A percentile compares a stretch with the other conserved stretches of the same genome.
These are phyloP conservation scores for Pocillopora damicornis DNA, from an alignment of 64 coral and sea anemone species.

Conservation along the genomic window DNA sequence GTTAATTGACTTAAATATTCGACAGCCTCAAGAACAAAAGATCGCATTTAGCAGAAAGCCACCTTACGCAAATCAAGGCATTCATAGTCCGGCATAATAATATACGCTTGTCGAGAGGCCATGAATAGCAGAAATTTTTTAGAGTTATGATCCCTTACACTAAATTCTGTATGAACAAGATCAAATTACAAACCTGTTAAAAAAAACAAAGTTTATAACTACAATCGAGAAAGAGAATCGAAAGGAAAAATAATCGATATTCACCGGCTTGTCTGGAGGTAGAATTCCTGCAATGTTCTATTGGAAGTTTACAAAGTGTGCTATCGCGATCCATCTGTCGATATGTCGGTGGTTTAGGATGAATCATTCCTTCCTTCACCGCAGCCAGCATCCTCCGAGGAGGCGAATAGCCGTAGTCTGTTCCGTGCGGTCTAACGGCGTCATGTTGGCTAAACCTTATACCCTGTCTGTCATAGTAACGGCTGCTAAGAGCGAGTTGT, in stretches of 20 bases:
- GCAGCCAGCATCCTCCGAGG: slow-evolving; percentile 90
- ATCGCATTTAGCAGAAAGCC: not conserved
- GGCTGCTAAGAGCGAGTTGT: slow-evolving; percentile 55
- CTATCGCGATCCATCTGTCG: slow-evolving; percentile 79
- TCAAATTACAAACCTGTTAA: not conserved
- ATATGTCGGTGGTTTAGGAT: slow-evolving; percentile 91
- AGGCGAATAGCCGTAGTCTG: slow-evolving; percentile 82
- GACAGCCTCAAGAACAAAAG: not conserved
- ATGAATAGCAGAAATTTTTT: not conserved
- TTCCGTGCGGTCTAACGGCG: slow-evolving; percentile 77
- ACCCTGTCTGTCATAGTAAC: slow-evolving; percentile 90
- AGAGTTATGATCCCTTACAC: not conserved
- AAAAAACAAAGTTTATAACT: not conserved
- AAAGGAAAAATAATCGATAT: slow-evolving; percentile 5
- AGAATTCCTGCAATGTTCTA: slow-evolving; percentile 94
- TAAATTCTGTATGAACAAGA: not conserved
- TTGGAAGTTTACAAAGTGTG: slow-evolving; percentile 84
- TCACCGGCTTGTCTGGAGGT: slow-evolving; percentile 93
- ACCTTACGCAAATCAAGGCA: not conserved
- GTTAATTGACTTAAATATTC: not conserved
- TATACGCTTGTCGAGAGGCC: not conserved
- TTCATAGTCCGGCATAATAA: not conserved
- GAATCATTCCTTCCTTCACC: slow-evolving; percentile 92
- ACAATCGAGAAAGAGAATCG: not conserved
- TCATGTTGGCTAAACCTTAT: slow-evolving; percentile 69